These are phyloP conservation scores for Pemphigus obesinymphae DNA, from an alignment of 1,140 invertebrate genomes.

Conservation along the genomic window DNA sequence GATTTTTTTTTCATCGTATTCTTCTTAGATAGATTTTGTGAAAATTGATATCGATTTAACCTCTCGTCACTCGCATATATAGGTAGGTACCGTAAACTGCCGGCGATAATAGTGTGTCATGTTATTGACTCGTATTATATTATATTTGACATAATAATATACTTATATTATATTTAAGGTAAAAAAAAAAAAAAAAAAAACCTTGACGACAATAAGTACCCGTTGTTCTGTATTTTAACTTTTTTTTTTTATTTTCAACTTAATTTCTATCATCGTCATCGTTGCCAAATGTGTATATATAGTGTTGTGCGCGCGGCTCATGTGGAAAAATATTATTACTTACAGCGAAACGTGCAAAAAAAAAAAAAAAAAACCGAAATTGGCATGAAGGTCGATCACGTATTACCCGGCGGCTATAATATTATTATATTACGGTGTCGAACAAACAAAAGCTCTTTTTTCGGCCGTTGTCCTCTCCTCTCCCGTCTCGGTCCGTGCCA, in stretches of 20 bases:
- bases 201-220: conserved; percentile 4
- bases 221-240: neutral
- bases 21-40: neutral
- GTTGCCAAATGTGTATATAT: neutral
- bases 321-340: conserved; percentile 16
- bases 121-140: neutral
- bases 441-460: conserved; percentile 35
- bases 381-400: conserved; percentile 32
- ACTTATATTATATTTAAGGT: neutral
- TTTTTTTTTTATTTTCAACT: neutral
- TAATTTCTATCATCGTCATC: conserved; percentile 6
- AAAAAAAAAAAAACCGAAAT: conserved; percentile 6
- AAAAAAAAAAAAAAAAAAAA: no score
- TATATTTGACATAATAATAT: neutral
- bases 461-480: conserved; percentile 10
- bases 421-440: no score
- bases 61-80: neutral
- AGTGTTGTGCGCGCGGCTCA: neutral
- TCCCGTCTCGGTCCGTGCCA: neutral
- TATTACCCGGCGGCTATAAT: neutral
- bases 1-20: neutral
- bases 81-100: no score
- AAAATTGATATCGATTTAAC: neutral
- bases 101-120: neutral
- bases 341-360: neutral